These are phyloP conservation scores for Saimiri boliviensis DNA, from an alignment of 2,113 vertebrate genomes.

Conservation along the genomic window DNA sequence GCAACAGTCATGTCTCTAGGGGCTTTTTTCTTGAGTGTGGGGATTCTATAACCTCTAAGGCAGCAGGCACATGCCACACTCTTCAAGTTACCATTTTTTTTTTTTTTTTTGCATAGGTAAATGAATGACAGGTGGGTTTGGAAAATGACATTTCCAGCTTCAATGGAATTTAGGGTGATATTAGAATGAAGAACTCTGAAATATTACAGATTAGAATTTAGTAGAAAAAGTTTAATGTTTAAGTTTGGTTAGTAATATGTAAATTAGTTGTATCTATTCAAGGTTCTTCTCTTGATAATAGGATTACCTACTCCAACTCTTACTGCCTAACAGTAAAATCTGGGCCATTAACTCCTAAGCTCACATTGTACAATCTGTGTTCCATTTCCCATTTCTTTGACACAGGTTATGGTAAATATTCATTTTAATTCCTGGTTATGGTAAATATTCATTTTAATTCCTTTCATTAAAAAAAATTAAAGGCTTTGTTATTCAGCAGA, in stretches of 20 bases:
- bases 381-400: neutral
- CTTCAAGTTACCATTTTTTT: neutral
- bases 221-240: neutral
- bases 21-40: neutral
- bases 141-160: neutral
- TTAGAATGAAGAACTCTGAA: neutral
- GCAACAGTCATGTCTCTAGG: neutral
- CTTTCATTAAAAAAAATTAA: neutral
- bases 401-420: neutral
- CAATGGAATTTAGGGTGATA: neutral
- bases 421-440: neutral
- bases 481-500: neutral
- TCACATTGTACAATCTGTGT: neutral
- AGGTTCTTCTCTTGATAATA: neutral
- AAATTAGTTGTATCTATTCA: neutral
- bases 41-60: neutral
- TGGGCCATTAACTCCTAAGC: neutral
- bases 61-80: neutral
- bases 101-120: neutral
- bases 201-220: constrained; percentile 46
- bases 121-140: neutral
- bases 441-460: neutral
- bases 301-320: neutral
- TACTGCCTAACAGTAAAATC: neutral
- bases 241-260: constrained; percentile 16